These are phyloP conservation scores for Lucilia cuprina DNA, from an alignment of 1,140 invertebrate genomes.

Conservation along the genomic window DNA sequence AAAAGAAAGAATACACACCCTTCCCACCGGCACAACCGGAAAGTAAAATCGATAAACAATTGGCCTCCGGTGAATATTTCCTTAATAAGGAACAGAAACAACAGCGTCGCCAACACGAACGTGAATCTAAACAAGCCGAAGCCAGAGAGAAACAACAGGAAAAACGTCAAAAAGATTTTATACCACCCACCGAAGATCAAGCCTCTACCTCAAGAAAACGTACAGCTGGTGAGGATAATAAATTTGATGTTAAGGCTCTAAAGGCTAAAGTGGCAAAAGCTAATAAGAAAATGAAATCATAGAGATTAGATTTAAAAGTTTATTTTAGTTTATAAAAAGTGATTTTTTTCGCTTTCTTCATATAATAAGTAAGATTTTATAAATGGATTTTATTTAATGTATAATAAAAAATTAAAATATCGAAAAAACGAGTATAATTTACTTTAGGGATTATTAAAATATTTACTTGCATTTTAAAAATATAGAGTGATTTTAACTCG, in stretches of 20 bases:
- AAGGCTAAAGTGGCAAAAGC: conserved; percentile 56
- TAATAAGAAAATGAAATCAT: conserved; percentile 47
- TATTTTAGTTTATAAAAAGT: not conserved
- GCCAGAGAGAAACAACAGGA: conserved; percentile 77
- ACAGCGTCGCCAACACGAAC: conserved; percentile 75
- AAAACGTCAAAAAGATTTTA: conserved; percentile 79
- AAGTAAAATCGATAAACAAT: conserved; percentile 92
- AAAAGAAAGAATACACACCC: conserved; percentile 94
- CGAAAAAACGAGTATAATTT: too few relatives aligned
- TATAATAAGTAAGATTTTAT: not conserved
- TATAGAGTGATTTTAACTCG: too few relatives aligned
- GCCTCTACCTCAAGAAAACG: conserved; percentile 42
- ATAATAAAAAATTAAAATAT: too few relatives aligned
- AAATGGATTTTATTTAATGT: not conserved
- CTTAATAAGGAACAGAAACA: conserved; percentile 84
- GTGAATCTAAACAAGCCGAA: conserved; percentile 76
- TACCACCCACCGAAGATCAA: conserved; percentile 76
- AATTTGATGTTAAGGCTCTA: conserved; percentile 52
- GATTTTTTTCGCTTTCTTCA: not conserved
- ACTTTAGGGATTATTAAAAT: too few relatives aligned
- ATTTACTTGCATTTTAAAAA: too few relatives aligned
- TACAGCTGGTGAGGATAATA: conserved; percentile 35
- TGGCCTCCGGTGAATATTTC: conserved; percentile 97
- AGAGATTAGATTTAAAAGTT: not conserved
- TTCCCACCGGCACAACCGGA: conserved; percentile 94